Evolutionary conservation across 2,888 invertebrate species (phyloP), one percentile per base, ranked within the genome.

Genomic region (Tenthredo mesomela): DNA sequence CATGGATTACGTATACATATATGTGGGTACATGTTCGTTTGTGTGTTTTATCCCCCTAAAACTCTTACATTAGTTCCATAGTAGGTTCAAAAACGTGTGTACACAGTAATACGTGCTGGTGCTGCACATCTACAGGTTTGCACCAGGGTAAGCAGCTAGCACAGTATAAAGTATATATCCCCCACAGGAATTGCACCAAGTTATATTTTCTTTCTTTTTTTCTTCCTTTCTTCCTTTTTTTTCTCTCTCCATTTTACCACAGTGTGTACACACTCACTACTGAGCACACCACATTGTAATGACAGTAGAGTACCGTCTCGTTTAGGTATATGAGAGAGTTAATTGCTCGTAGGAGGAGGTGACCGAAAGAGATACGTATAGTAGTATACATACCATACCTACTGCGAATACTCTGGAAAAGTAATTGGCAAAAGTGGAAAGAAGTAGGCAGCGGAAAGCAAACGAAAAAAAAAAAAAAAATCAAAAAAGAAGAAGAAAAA

Each of bases 201-300:
- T 70, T 70, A n/a, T 37, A 5, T 40, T 12, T 40, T 21, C 12
- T 40, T 29, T 29, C 7, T 6, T 77, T 25, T 40, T 21, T 12
- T 33, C 15, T n/a, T 6, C 54, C 7, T 12, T 33, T 29, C 9
- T 6, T 77, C 7, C 2, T 29, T n/a, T 6, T 54, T 25, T 25
- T 50, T 50, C 25, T 50, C 50, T 47, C 6, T 12, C 47, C 47
- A 47, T 47, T 75, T 10, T 47, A 29, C 47, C 18, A 21, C 75
- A 33, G 18, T 21, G 77, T 50, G 50, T 54, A 77, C 10, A 54
- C 77, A 33, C 77, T 77, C 77, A 33, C 77, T 77, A 54, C 54
- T 47, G 3, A 77, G 54, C 54, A 77, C 54, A 77, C 54, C 54
- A 77, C 37, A 54, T 77, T 40, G 50, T 77, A 77, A 77, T 54